Conservation (phyloP, 1,140 invertebrate genomes). For the Tyrophagus putrescentiae region DNA sequence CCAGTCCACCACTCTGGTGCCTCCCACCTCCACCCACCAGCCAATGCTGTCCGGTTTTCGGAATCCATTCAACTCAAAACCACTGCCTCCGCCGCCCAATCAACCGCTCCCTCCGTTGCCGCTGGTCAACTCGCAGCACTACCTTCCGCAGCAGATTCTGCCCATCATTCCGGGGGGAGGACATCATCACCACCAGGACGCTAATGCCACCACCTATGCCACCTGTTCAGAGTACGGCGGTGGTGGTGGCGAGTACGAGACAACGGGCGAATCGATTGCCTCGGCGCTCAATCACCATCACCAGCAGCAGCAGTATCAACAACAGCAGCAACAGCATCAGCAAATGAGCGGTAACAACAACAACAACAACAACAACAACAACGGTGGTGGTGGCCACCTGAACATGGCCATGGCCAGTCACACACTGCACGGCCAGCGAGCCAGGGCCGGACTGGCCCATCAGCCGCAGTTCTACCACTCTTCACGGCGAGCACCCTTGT, state of each 20-base stretch:
- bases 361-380: background rate
- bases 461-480: conserved; percentile 1
- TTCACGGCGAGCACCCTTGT: background rate
- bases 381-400: background rate
- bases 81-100: conserved; percentile 13
- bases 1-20: background rate
- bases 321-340: conserved; percentile 6
- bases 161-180: background rate
- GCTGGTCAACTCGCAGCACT: background rate
- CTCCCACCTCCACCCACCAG: too few species aligned
- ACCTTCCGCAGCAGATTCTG: background rate
- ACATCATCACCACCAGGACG: background rate
- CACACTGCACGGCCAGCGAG: background rate
- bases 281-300: conserved; percentile 1
- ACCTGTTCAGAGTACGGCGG: background rate
- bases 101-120: conserved; percentile 11
- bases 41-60: too few species aligned
- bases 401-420: background rate
- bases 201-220: background rate
- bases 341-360: background rate
- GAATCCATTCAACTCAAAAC: conserved; percentile 10
- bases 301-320: background rate
- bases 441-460: background rate
- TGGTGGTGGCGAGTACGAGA: background rate
- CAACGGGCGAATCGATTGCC: background rate